Conservation (phyloP, 53 echinoderm and acorn worm genomes). For the Astropecten irregularis region DNA sequence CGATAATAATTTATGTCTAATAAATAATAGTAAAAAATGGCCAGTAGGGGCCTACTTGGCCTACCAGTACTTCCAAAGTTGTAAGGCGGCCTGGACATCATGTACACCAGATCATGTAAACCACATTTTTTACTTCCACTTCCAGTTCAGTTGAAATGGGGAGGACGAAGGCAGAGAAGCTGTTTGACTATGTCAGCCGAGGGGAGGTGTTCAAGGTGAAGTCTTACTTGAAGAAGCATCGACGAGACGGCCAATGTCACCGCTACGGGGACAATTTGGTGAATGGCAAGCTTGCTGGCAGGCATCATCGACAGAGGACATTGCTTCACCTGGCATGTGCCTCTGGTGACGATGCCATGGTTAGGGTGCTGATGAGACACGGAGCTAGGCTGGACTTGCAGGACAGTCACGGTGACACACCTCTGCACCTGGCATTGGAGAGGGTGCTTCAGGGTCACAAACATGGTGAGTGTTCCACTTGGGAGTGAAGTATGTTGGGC, state of each 20-base stretch:
- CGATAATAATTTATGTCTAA: too few species aligned
- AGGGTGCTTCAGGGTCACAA: conserved; percentile 71
- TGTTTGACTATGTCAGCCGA: conserved; percentile 75
- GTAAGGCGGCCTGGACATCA: too few species aligned
- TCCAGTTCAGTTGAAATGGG: conserved; percentile 66
- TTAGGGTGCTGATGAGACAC: conserved; percentile 63
- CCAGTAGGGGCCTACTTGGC: too few species aligned
- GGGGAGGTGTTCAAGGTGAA: conserved; percentile 81
- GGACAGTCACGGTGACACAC: conserved; percentile 77
- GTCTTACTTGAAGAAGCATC: conserved; percentile 76
- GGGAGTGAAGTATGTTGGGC: background rate
- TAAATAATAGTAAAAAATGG: too few species aligned
- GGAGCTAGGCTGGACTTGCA: conserved; percentile 77
- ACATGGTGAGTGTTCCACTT: conserved; percentile 71
- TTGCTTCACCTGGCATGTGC: conserved; percentile 66
- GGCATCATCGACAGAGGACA: conserved; percentile 16
- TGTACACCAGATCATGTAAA: too few species aligned
- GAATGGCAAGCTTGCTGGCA: conserved; percentile 37
- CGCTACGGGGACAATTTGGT: background rate
- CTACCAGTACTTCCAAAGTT: too few species aligned
- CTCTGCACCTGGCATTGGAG: conserved; percentile 76
- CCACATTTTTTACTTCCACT: too few species aligned
- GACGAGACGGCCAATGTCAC: background rate
- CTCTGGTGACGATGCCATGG: conserved; percentile 71
- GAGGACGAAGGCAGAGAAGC: conserved; percentile 78